phyloP scores from a whole-genome alignment of 2,113 vertebrate genomes.

The Tylochromis polylepis region DNA sequence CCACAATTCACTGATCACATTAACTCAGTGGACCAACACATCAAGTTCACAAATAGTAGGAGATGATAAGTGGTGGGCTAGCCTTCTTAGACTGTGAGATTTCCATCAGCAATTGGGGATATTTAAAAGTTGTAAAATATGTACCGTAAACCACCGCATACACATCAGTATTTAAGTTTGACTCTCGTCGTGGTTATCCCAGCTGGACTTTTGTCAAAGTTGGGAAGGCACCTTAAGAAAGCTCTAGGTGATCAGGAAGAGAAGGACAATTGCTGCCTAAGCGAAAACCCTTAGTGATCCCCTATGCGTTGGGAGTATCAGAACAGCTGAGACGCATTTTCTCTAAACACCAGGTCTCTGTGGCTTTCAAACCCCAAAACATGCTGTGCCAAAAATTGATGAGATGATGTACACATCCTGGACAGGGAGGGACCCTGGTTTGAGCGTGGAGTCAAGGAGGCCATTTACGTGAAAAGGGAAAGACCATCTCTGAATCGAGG shows the following conservation, averaged over 20 bases:
- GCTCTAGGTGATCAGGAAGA: neutral
- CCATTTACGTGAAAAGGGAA: too few species aligned
- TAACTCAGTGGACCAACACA: neutral
- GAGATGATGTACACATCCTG: too few species aligned
- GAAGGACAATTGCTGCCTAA: too few species aligned
- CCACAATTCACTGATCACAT: neutral
- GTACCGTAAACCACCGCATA: fast-evolving
- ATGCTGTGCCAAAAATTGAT: too few species aligned
- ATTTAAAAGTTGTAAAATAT: neutral
- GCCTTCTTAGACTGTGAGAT: neutral
- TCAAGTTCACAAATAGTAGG: neutral
- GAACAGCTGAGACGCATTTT: too few species aligned
- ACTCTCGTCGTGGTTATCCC: neutral
- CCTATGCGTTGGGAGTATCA: too few species aligned
- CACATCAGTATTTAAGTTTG: fast-evolving
- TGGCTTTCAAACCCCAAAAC: too few species aligned
- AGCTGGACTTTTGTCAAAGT: neutral
- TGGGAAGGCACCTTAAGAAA: neutral
- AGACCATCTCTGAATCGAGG: too few species aligned
- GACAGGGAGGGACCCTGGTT: too few species aligned
- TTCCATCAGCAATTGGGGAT: neutral
- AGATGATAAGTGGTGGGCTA: neutral
- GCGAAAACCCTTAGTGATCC: too few species aligned
- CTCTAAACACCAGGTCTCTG: too few species aligned
- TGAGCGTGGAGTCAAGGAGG: too few species aligned